Evolutionary conservation across 2,888 invertebrate species (phyloP), one percentile per base, ranked within the genome.

Genomic region (Mesodorylaimus sp.): DNA sequence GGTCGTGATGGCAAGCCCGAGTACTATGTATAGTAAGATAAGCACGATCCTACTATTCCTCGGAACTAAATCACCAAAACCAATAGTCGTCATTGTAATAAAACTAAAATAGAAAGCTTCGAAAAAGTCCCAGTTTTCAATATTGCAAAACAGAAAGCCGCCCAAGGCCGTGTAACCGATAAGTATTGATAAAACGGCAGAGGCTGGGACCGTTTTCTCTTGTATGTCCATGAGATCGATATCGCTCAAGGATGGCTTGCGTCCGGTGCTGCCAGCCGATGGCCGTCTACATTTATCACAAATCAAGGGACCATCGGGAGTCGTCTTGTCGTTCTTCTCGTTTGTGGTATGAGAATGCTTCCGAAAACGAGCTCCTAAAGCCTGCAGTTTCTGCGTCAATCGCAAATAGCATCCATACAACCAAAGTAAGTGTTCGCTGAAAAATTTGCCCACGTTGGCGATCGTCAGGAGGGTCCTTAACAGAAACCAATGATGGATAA

Each of bases 41-140:
- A 65, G 52, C 54, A 60, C 62, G 59, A 65, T 62, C 55, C 61
- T 61, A 39, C 58, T 58, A 24, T 63, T 46, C 25, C 59, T 49
- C 5, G 64, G 64, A 59, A 64, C 62, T 52, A 64, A 53, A 53
- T 65, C 65, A 26, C 65, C 64, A 52, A 64, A 64, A 10, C 64
- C 65, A 47, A 65, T 63, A 38, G 64, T 64, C 39, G 65, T 65
- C 64, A 64, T 63, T 7, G 65, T 65, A 50, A 66, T 65, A 53
- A 66, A 65, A 45, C 62, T 61, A 47, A 44, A 65, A 53, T 65
- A 65, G 54, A 66, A 65, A n/a, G 61, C 58, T 25, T 61, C 61
- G 54, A 64, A 64, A 50, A 66, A 65, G 25, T 54, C 56, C 65
- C 64, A 64, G 3, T 29, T 26, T 51, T 64, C 63, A 38, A 64